phyloP scores from a whole-genome alignment of 2,113 vertebrate species.

The Alethe diademata region DNA sequence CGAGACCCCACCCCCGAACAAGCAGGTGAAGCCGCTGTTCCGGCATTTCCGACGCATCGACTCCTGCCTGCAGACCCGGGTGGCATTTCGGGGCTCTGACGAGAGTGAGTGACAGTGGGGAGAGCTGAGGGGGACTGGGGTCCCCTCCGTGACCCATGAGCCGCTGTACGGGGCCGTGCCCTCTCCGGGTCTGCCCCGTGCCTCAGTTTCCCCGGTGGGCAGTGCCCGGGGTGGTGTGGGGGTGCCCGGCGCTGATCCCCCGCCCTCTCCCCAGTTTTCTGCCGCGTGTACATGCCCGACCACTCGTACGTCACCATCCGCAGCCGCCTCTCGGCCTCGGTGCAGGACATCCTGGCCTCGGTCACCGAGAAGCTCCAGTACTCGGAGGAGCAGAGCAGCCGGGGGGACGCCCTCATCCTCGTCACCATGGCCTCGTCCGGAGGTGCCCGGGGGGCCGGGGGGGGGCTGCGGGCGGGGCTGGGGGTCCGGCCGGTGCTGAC shows the following conservation, averaged over 20 bases:
- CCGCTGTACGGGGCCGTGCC: rapidly evolving
- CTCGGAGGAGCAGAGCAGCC: conserved; percentile 86
- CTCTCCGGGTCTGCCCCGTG: background rate
- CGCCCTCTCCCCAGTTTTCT: conserved; percentile 83
- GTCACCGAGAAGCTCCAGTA: conserved; percentile 95
- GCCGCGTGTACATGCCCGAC: conserved; percentile 94
- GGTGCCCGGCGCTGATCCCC: background rate
- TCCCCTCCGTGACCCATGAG: background rate
- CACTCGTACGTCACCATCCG: conserved; percentile 97
- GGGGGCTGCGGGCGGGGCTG: rapidly evolving
- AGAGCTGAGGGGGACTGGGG: rapidly evolving
- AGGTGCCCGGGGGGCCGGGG: conserved; percentile 65
- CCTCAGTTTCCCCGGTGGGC: background rate
- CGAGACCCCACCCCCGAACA: conserved; percentile 84
- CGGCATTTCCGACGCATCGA: conserved; percentile 94
- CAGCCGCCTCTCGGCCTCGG: conserved; percentile 92
- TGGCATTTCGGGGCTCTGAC: conserved; percentile 94
- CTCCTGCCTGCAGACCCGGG: conserved; percentile 92
- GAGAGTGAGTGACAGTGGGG: conserved; percentile 81
- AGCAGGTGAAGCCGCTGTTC: conserved; percentile 93
- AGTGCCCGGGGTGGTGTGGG: background rate
- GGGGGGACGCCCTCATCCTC: conserved; percentile 85
- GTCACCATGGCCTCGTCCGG: conserved; percentile 91
- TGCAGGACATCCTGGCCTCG: conserved; percentile 91
- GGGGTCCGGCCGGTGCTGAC: rapidly evolving